phyloP scores from a whole-genome alignment of 2,797 vertebrate genomes.

The Gymnothorax javanicus region DNA sequence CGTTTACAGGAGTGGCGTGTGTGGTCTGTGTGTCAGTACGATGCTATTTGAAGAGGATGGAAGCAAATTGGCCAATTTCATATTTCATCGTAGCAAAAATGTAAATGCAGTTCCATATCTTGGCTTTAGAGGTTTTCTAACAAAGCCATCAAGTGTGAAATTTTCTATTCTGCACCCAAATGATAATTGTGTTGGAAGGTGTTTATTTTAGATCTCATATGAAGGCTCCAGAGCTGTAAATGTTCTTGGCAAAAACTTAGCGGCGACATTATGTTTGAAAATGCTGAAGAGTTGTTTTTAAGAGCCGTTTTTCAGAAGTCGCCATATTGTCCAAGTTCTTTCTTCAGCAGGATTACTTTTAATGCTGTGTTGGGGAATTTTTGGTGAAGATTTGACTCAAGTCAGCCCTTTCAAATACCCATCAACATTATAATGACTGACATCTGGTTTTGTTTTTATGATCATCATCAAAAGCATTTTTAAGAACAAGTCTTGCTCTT shows the following conservation, averaged over 20 bases:
- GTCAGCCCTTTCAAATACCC: too few species aligned
- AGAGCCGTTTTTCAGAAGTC: neutral
- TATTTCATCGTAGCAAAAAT: neutral
- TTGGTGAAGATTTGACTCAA: neutral
- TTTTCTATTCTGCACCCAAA: neutral
- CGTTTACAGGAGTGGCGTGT: neutral
- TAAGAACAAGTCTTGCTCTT: neutral
- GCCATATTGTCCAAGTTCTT: neutral
- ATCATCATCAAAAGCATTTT: neutral
- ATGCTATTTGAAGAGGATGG: neutral
- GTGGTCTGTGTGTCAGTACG: conserved; percentile 4
- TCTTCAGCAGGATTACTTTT: neutral
- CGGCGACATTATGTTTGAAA: neutral
- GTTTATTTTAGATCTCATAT: neutral
- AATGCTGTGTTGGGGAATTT: neutral
- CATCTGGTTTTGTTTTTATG: neutral
- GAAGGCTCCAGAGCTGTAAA: neutral
- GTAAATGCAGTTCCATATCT: neutral
- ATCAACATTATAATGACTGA: neutral
- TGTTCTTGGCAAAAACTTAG: neutral
- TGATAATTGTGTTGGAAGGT: too few species aligned
- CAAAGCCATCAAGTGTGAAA: neutral
- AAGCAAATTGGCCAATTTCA: neutral
- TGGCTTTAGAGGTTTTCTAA: neutral
- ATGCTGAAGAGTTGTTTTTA: neutral